Evolutionary conservation across 2,113 vertebrate genomes (phyloP), one percentile per base, ranked within the genome.

Genomic region (Pollachius pollachius): DNA sequence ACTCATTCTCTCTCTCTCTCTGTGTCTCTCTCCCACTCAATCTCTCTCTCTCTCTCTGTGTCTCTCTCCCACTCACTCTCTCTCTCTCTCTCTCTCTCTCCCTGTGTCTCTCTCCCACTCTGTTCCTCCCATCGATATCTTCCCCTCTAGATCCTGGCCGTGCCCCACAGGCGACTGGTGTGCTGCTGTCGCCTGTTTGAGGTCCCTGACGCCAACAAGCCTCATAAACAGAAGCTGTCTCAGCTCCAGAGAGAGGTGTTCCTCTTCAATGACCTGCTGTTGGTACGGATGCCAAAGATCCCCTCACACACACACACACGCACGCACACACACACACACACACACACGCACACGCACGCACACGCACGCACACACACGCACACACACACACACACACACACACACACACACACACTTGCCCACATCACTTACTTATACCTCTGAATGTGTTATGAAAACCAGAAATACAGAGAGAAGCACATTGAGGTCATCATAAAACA

Each of bases 151-250:
- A 95, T 97, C 13, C 92, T 99, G 21, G 98, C 97, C 0, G 94
- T 97, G 73, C 96, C 97, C 1, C 97, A 99, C 84, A 93, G 97
- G 63, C 94, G 97, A 59, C 90, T 99, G 78, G 97, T 99, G 71
- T 99, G 97, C 89, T 99, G 97, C 89, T 98, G 97, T 85, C 96
- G 97, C 65, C 93, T 99, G 41, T 99, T 97, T 0, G 97, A 99
- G 86, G 96, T 99, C 74, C 95, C 95, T 0, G 97, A 99, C 0
- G 94, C 97, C 37, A 98, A 97, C 91, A 99, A 97, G 84, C 89
- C 96, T 60, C 97, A 98, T 88, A 99, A 98, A 84, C 97, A 99
- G 87, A 99, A 98, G 85, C 95, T 98, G 84, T 95, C 96, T 0
- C 94, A 96, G 12, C 96, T 98, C 77, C 97, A 99, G 87, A 93